Conservation (phyloP, 2,113 vertebrate species). For the Riparia riparia region DNA sequence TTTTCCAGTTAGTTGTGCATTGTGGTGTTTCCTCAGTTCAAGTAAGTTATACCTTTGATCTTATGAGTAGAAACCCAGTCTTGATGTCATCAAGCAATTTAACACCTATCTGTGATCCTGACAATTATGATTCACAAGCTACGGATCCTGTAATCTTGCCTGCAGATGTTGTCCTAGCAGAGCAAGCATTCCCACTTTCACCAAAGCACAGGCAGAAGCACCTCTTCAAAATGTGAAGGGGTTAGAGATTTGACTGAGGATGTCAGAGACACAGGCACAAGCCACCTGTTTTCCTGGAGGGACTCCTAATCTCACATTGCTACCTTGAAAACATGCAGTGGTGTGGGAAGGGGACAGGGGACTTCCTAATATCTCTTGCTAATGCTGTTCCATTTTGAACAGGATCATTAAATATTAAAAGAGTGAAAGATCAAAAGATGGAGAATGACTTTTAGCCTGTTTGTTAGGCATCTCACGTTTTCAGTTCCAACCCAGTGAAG, state of each 20-base stretch:
- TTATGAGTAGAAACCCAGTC: background rate
- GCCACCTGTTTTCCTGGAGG: background rate
- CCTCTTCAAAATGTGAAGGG: background rate
- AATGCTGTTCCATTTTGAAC: constrained; percentile 53
- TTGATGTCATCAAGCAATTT: background rate
- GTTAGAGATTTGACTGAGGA: background rate
- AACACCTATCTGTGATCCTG: background rate
- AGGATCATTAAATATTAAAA: constrained; percentile 61
- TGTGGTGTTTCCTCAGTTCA: background rate
- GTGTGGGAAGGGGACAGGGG: background rate
- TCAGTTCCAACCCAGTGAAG: constrained; percentile 1
- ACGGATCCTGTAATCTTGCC: background rate
- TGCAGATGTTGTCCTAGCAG: background rate
- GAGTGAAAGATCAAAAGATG: constrained; percentile 53
- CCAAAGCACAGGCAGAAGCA: background rate
- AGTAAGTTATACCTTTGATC: background rate
- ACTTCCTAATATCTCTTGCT: constrained; percentile 42
- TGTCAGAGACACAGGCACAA: background rate
- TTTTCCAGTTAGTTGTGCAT: background rate
- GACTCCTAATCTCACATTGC: background rate
- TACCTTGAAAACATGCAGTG: background rate
- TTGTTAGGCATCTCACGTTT: constrained; percentile 49
- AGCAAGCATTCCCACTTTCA: background rate
- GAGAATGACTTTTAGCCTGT: constrained; percentile 38
- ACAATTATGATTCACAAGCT: background rate